A percentile compares a stretch with the other conserved stretches of the same genome.
Conservation (phyloP, 2,888 invertebrate species). For the Deroplatys truncata region DNA sequence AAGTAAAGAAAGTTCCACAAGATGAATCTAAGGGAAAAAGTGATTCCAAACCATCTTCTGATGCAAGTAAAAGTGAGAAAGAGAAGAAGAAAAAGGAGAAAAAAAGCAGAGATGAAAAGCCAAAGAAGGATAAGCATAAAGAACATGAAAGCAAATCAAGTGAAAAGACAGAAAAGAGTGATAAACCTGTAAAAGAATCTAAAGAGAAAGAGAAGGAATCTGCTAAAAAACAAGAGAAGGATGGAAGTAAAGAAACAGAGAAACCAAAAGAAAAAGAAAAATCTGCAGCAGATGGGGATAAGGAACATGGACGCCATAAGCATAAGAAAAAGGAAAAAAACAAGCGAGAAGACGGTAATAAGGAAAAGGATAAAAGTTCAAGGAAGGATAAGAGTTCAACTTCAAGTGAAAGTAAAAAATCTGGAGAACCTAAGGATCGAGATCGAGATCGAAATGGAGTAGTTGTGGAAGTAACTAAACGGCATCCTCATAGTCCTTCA, state of each 20-base stretch:
- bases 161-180: slow-evolving; percentile 40
- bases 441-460: slow-evolving; percentile 30
- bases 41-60: slow-evolving; percentile 21
- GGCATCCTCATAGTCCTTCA: slow-evolving; percentile 11
- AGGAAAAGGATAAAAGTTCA: slow-evolving; percentile 42
- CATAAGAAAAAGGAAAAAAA: slow-evolving; percentile 40
- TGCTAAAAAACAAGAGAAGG: slow-evolving; percentile 46
- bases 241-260: slow-evolving; percentile 50
- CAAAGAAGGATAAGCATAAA: slow-evolving; percentile 58
- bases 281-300: slow-evolving; percentile 34
- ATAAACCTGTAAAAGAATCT: slow-evolving; percentile 41
- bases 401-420: slow-evolving; percentile 27
- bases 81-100: slow-evolving; percentile 50
- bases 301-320: slow-evolving; percentile 40
- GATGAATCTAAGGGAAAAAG: slow-evolving; percentile 23
- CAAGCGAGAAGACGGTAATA: slow-evolving; percentile 39
- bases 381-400: slow-evolving; percentile 28
- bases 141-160: slow-evolving; percentile 56
- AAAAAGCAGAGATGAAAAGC: slow-evolving; percentile 40
- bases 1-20: slow-evolving; percentile 39
- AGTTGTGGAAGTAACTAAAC: slow-evolving; percentile 21
- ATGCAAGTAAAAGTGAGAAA: slow-evolving; percentile 31
- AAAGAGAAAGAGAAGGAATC: slow-evolving; percentile 40
- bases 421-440: slow-evolving; percentile 26
- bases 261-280: slow-evolving; percentile 46